Base-by-base conservation (phyloP, 2,113 vertebrate genomes). In the Orthochromis indermauri region DNA sequence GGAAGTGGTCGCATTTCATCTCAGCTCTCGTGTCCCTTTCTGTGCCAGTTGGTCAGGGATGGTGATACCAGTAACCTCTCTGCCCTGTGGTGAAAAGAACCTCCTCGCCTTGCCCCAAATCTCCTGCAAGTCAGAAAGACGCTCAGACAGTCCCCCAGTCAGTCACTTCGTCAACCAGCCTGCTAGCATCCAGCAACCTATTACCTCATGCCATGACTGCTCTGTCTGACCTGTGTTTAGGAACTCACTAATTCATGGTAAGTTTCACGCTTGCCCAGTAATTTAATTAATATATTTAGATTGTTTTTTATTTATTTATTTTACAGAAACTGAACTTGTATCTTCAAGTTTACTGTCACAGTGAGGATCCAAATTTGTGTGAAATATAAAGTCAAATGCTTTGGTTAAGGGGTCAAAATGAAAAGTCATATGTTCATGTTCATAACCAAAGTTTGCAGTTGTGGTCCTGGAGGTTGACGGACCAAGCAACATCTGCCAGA, bases 171-270 rank as follows among this genome's bases (percentile, higher is more conserved):
- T 88, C 84, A 78, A 92, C 88, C 92, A 91, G 90, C 89, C 90
- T 90, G 89, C 88, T 84, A 91, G 82, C 90, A 45, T 87, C 91
- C 92, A 90, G 87, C 94, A 94, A 90, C 93, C 47, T 86, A 88
- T 95, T 93, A 95, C 95, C 95, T 95, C 95, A 95, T 83, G 59
- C 92, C 94, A 97, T 97, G 96, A 95, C 90, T 81, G 89, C 94
- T 91, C 93, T 93, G 89, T 91, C 91, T 95, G 89, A 95, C 85
- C 91, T 93, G 90, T 92, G 90, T 94, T 90, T 92, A 92, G 92
- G 93, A 90, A 92, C 91, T 92, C 93, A 84, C 91, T 97, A 96
- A 96, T 96, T 95, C 93, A 96, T 95, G 96, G 96, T 97, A 96
- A 94, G 96, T 95, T 78, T 76, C 26, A n/a, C 0, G 2, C 21